A percentile compares a stretch with the other conserved stretches of the same genome.
Conservation (phyloP, 2,113 vertebrate genomes). For the Eudyptes chrysolophus region DNA sequence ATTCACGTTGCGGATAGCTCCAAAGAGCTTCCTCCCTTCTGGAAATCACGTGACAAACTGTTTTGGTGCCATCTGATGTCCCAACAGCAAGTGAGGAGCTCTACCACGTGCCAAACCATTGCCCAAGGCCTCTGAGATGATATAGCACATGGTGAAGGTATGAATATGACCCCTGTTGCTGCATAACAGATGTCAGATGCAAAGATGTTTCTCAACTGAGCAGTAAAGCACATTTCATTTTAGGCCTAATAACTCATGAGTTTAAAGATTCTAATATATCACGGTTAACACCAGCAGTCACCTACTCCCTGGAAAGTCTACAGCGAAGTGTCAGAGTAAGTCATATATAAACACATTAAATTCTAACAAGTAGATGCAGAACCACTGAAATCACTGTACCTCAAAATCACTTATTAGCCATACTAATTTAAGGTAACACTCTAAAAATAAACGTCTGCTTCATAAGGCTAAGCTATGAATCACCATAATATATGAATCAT, state of each 20-base stretch:
- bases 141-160: neutral
- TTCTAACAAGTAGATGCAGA: neutral
- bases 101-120: neutral
- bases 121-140: neutral
- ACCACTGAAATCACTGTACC: constrained; percentile 20
- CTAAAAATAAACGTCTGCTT: constrained; percentile 36
- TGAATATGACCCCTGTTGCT: neutral
- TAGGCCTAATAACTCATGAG: neutral
- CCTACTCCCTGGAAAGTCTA: neutral
- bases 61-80: neutral
- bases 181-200: neutral
- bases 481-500: constrained; percentile 51
- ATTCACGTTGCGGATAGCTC: neutral
- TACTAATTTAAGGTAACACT: constrained; percentile 48
- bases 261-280: neutral
- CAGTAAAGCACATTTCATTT: neutral
- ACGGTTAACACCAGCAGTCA: neutral
- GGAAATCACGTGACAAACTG: neutral
- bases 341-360: constrained; percentile 2
- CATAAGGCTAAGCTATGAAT: constrained; percentile 36
- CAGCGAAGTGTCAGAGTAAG: neutral
- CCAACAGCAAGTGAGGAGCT: neutral
- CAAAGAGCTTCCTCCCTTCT: neutral
- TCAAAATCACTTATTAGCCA: constrained; percentile 46
- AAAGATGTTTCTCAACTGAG: neutral